These are phyloP conservation scores for Elysia chlorotica DNA, from an alignment of 1,140 invertebrate species.

Conservation along the genomic window DNA sequence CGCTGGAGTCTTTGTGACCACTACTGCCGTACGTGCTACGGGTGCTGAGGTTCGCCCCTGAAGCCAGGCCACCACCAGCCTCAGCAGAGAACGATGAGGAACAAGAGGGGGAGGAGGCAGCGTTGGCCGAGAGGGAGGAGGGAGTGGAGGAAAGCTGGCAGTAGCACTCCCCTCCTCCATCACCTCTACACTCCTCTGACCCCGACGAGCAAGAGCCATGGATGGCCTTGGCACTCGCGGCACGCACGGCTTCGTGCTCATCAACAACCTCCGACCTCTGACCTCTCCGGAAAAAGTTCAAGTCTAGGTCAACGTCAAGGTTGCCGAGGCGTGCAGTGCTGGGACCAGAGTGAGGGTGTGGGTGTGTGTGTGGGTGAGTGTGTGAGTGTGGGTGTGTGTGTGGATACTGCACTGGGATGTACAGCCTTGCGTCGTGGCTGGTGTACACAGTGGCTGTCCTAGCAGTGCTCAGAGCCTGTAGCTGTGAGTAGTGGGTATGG, in stretches of 20 bases:
- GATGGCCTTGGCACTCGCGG: constrained; percentile 26
- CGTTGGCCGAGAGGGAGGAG: no score
- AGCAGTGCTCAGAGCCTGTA: neutral
- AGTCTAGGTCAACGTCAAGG: no score
- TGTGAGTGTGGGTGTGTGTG: no score
- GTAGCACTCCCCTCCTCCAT: constrained; percentile 39
- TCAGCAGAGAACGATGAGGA: no score
- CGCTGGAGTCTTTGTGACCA: constrained; percentile 44
- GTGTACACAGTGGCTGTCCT: neutral
- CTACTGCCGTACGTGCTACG: constrained; percentile 52
- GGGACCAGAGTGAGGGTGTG: no score
- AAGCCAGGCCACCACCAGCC: no score
- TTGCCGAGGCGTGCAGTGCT: no score
- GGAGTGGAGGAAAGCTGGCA: no score
- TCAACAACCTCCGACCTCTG: no score
- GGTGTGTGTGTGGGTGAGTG: no score
- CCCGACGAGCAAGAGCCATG: constrained; percentile 40
- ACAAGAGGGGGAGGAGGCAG: constrained; percentile 9
- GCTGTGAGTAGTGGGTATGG: no score
- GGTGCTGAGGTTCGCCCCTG: constrained; percentile 40
- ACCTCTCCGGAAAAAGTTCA: no score
- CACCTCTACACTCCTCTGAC: constrained; percentile 36
- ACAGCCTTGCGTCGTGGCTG: neutral
- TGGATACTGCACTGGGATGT: neutral
- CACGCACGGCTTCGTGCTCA: constrained; percentile 11